Base-by-base conservation (phyloP, 2,113 vertebrate genomes). In the Callipepla californica region DNA sequence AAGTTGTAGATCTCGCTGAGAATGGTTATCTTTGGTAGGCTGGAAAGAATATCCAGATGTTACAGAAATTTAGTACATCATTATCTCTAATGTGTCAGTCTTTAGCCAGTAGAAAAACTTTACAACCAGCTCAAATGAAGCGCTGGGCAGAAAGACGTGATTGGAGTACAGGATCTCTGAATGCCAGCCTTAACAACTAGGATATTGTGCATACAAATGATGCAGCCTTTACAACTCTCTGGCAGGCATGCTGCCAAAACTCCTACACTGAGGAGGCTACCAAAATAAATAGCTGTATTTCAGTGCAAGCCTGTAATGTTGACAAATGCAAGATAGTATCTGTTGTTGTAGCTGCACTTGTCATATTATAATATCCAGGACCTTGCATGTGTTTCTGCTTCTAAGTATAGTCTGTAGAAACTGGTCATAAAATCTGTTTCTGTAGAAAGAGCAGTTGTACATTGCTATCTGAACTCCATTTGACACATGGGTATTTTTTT, bases 161-260 rank as follows among this genome's bases (percentile, higher is more conserved):
- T 2, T 78, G 65, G 38, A 88, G 21, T 11, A 19, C 3, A 47
- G 19, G 7, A 57, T 88, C 50, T 80, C 79, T 42, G 45, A 74
- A 53, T 95, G 40, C 87, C 55, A 87, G 32, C 36, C 91, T 77
- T 59, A 93, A 51, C 47, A 74, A 44, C 65, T 80, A 83, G 67
- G 55, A 51, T 17, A 11, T 21, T 57, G 17, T 87, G 42, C 38
- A 12, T 50, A 79, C 45, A 80, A 85, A 83, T 51, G 18, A 10
- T 47, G 59, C 93, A 58, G 85, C 32, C 32, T 94, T 94, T 87
- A 82, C 65, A 85, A 48, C 20, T 77, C 11, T 65, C 87, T 91
- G 87, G 38, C 34, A 91, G 87, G 75, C 38, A 9, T 32, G 25
- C 44, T 85, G 38, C 65, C 50, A 18, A 62, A 90, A 74, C 68